Evolutionary conservation across 2,888 invertebrate genomes (phyloP), one percentile per base, ranked within the genome.

Genomic region (Erebia ligea): DNA sequence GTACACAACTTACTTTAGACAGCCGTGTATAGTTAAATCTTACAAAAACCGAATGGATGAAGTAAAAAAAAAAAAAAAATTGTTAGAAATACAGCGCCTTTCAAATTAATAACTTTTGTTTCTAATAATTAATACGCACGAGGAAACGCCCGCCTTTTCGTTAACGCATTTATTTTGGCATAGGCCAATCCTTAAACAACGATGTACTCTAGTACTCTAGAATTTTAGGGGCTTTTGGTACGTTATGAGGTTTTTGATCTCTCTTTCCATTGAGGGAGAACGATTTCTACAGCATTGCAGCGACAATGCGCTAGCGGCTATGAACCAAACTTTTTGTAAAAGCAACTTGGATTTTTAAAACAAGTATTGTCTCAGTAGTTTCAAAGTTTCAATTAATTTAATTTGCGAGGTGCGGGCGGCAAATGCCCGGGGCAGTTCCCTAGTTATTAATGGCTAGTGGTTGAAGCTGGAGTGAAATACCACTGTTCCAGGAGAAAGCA

Each of bases 371-470:
- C 54, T 59, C 11, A 66, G 69, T 52, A 70, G 66, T 70, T 70
- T 34, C 52, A 48, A 67, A 67, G 59, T 70, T 70, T 70, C 56
- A 70, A 70, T 70, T 67, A 70, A 70, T 67, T 70, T 67, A 17
- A 67, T 70, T 70, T 67, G 62, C 34, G 67, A 67, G 57, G 67
- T 67, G 70, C 66, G 67, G 62, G 67, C 54, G 48, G 62, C 62
- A 59, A 58, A 52, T 67, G 72, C 72, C 72, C 52, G 52, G 42
- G 69, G 72, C 63, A 54, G 58, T 69, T 72, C 25, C n/a, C 63
- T 52, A 67, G 67, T 64, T 72, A 67, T 69, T 72, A 72, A 69
- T 72, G 58, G 52, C 59, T 58, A 52, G 48, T 64, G 69, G 58
- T 72, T 56, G 67, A 58, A 45, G 67, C 67, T 62, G 65, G 48